These are phyloP conservation scores for Aphodius sticticus DNA, from an alignment of 2,888 invertebrate species.

Conservation along the genomic window DNA sequence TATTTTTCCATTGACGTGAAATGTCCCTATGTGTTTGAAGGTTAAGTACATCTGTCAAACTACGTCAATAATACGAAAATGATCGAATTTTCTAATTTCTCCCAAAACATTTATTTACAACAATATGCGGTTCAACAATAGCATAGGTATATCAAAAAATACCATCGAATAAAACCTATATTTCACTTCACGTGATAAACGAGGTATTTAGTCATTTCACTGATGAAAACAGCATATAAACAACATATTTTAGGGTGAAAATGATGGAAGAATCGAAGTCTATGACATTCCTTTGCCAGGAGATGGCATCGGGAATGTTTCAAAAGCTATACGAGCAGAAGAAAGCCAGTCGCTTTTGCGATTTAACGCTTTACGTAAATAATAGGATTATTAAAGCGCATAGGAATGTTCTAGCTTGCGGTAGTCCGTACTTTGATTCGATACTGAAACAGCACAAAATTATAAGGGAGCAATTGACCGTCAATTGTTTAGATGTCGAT, in stretches of 20 bases:
- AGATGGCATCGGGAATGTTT: constrained; percentile 55
- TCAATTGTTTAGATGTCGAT: constrained; percentile 66
- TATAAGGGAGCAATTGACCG: constrained; percentile 64
- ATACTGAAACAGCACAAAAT: constrained; percentile 65
- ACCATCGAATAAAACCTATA: neutral
- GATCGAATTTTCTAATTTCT: neutral
- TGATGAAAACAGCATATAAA: neutral
- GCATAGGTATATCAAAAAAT: neutral
- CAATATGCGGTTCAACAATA: neutral
- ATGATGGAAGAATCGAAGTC: constrained; percentile 53
- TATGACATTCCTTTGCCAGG: constrained; percentile 57
- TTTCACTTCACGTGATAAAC: neutral
- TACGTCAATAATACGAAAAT: neutral
- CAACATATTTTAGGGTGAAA: neutral
- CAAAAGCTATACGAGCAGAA: constrained; percentile 62
- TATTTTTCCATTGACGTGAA: neutral
- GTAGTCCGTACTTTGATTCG: constrained; percentile 71
- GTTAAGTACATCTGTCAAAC: neutral
- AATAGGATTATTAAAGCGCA: constrained; percentile 68
- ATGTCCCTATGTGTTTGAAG: neutral
- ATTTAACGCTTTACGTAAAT: constrained; percentile 67
- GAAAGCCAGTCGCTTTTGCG: constrained; percentile 67
- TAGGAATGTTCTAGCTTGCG: constrained; percentile 69
- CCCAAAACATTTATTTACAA: neutral
- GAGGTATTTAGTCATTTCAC: neutral